Evolutionary conservation across 2,888 invertebrate species (phyloP).

Genomic region (Microdon myrmicae): DNA sequence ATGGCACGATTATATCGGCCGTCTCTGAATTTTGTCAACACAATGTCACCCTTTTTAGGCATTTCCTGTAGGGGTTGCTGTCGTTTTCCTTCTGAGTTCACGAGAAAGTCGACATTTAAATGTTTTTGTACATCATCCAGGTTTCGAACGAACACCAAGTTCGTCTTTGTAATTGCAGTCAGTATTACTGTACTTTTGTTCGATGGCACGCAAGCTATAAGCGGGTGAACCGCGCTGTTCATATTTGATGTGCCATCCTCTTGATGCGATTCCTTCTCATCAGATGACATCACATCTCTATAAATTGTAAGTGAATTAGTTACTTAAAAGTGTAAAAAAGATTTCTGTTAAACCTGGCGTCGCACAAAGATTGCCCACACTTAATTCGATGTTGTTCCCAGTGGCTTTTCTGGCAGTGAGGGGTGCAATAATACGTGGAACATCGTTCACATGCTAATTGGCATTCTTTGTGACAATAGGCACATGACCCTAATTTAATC

Average conservation of each 20-base stretch:
- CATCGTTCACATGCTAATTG: constrained; percentile 54
- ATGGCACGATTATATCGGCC: constrained; percentile 58
- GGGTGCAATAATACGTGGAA: constrained; percentile 56
- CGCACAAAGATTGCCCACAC: constrained; percentile 55
- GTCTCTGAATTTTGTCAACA: constrained; percentile 56
- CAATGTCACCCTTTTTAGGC: constrained; percentile 59
- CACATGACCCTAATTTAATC: constrained; percentile 39
- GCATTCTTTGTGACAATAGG: constrained; percentile 38
- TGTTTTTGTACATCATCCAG: constrained; percentile 56
- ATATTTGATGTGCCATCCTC: too few relatives aligned
- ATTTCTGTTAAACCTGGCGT: too few relatives aligned
- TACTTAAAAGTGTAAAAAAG: too few relatives aligned
- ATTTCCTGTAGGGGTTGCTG: constrained; percentile 49
- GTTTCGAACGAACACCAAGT: constrained; percentile 60
- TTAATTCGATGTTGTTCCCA: constrained; percentile 55
- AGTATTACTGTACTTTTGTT: constrained; percentile 57
- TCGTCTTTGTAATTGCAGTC: constrained; percentile 60
- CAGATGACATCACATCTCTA: too few relatives aligned
- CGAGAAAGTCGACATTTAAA: constrained; percentile 54
- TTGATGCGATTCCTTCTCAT: too few relatives aligned
- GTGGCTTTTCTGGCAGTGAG: constrained; percentile 56
- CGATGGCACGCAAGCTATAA: too few relatives aligned
- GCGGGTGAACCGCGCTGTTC: too few relatives aligned
- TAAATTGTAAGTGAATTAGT: too few relatives aligned
- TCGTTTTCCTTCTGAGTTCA: constrained; percentile 53